These are phyloP conservation scores for Grapholita molesta DNA, from an alignment of 1,140 invertebrate species.

Conservation along the genomic window DNA sequence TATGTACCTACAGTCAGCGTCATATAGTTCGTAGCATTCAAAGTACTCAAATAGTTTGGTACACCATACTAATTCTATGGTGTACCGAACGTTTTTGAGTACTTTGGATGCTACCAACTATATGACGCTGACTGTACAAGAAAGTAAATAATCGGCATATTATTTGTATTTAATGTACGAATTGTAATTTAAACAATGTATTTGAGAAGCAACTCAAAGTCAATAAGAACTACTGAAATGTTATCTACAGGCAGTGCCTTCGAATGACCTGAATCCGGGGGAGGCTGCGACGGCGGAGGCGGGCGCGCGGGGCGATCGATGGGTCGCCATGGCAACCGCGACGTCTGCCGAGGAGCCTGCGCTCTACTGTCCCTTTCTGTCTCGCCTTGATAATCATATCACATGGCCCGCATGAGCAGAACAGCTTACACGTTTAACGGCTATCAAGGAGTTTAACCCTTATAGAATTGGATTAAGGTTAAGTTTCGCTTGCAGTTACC, in stretches of 20 bases:
- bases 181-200: too few relatives aligned
- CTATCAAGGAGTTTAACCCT: conserved; percentile 4
- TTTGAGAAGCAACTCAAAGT: background rate
- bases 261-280: conserved; percentile 70
- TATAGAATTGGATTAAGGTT: conserved; percentile 4
- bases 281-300: conserved; percentile 50
- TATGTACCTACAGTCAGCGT: too few relatives aligned
- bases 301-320: conserved; percentile 67
- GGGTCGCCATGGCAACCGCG: conserved; percentile 72
- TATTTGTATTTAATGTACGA: too few relatives aligned
- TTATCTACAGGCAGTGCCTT: conserved; percentile 20
- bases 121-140: too few relatives aligned
- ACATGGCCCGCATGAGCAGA: conserved; percentile 30
- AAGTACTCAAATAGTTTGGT: too few relatives aligned
- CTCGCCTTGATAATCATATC: conserved; percentile 49
- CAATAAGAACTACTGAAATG: background rate
- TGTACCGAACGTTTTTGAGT: too few relatives aligned
- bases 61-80: too few relatives aligned
- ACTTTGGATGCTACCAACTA: too few relatives aligned
- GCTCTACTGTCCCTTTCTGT: conserved; percentile 63
- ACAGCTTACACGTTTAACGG: conserved; percentile 9
- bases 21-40: too few relatives aligned
- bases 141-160: too few relatives aligned
- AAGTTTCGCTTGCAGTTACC: conserved; percentile 8
- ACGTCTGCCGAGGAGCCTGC: conserved; percentile 76